These are phyloP conservation scores for Stichopus horrens DNA, from an alignment of 53 echinoderm and acorn worm genomes.

Conservation along the genomic window DNA sequence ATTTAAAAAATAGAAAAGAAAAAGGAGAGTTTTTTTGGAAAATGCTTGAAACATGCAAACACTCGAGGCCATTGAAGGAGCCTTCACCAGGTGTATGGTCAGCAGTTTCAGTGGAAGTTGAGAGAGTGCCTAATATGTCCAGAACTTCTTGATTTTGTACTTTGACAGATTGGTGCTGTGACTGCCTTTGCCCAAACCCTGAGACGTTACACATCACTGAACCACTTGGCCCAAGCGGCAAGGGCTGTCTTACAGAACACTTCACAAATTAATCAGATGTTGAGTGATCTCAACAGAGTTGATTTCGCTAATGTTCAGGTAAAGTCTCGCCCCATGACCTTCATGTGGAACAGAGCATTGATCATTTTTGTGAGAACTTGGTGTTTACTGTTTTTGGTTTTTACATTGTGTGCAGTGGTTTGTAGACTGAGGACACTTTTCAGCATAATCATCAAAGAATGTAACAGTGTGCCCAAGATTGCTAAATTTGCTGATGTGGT, in stretches of 20 bases:
- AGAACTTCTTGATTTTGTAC: background rate
- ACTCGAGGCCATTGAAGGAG: too few species aligned
- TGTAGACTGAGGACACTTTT: too few species aligned
- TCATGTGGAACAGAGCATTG: background rate
- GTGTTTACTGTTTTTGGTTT: slow-evolving; percentile 2
- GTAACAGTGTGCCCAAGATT: too few species aligned
- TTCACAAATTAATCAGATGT: slow-evolving; percentile 99
- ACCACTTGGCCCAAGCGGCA: slow-evolving; percentile 98
- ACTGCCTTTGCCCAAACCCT: slow-evolving; percentile 98
- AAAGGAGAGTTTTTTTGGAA: background rate
- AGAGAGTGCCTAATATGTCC: background rate
- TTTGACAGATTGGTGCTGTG: slow-evolving; percentile 85
- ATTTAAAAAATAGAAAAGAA: too few species aligned
- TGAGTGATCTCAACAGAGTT: slow-evolving; percentile 98
- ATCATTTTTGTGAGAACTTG: background rate
- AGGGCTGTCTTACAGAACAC: slow-evolving; percentile 97
- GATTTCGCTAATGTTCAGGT: slow-evolving; percentile 99
- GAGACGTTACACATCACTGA: slow-evolving; percentile 92
- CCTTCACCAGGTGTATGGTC: background rate
- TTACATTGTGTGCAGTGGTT: background rate
- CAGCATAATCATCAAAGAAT: too few species aligned
- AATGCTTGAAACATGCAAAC: background rate
- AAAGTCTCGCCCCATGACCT: background rate
- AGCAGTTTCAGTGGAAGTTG: background rate
- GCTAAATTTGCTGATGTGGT: too few species aligned